Base-by-base conservation (phyloP, 2,797 vertebrate species). In the Borostomias antarcticus region DNA sequence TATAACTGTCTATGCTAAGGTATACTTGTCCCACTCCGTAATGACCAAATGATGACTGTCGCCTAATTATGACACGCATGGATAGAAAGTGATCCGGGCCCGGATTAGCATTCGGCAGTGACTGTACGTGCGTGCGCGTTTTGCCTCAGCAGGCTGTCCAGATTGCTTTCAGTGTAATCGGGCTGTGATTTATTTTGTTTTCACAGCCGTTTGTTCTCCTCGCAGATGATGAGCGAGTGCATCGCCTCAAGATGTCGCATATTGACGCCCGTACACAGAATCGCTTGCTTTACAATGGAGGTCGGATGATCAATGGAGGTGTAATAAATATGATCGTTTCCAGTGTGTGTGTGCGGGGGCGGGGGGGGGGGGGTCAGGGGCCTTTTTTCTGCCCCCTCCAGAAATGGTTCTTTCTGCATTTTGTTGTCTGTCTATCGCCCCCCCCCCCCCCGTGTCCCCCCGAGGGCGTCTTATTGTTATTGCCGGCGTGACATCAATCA, bases 111-210 rank as follows among this genome's bases (percentile, higher is more conserved):
- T 45, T 45, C n/a, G 40, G 40, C 40, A 45, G 40, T 45, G 13
- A 45, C 40, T 45, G 3, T 17, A 5, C n/a, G 40, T 45, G 40
- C 40, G 15, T 45, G 40, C n/a, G n/a, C 40, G n/a, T 13, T 45
- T n/a, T 13, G n/a, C n/a, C 40, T 45, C 13, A 45, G n/a, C n/a
- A 8, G 40, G 40, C 17, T 45, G n/a, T n/a, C n/a, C n/a, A n/a
- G n/a, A n/a, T n/a, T n/a, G n/a, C 56, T 58, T 45, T 62, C 28
- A 30, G 17, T 50, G 43, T 50, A n/a, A n/a, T 47, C 25, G 21
- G 11, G 29, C 43, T 32, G 17, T 17, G 8, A 26, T 47, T 48
- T 29, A 58, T 57, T 19, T 47, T 66, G 40, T 58, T 45, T n/a
- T 57, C 26, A 32, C 48, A 47, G 51, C 45, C 28, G 53, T 17